Percentiles rank a stretch among this genome's conserved stretches.
phyloP scores from a whole-genome alignment of 1,140 invertebrate genomes.

The Daktulosphaira vitifoliae region DNA sequence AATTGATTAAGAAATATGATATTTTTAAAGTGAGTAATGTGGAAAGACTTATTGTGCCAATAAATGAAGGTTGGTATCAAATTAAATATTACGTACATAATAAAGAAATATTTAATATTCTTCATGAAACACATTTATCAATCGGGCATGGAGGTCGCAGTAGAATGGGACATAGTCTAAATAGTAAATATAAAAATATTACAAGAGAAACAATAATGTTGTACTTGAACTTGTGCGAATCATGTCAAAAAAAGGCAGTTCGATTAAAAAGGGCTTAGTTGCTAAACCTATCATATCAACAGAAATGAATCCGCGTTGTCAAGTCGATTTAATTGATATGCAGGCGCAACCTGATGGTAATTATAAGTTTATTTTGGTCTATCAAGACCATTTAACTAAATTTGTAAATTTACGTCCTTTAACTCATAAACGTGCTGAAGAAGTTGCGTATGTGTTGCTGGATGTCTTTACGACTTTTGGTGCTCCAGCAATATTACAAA shows the following conservation, averaged over 20 bases:
- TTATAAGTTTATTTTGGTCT: conserved; percentile 45
- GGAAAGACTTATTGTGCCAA: conserved; percentile 18
- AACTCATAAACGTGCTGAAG: conserved; percentile 39
- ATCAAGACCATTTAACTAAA: conserved; percentile 48
- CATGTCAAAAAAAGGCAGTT: conserved; percentile 8
- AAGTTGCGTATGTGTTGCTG: conserved; percentile 27
- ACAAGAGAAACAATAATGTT: conserved; percentile 6
- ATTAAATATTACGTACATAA: conserved; percentile 24
- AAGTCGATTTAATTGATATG: conserved; percentile 47
- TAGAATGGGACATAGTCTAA: conserved; percentile 37
- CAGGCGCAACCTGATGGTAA: conserved; percentile 44
- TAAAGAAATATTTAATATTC: conserved; percentile 39
- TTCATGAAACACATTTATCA: conserved; percentile 37
- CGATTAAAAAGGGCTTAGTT: conserved; percentile 40
- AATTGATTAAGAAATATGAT: conserved; percentile 9
- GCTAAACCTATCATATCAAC: conserved; percentile 40
- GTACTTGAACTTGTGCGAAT: conserved; percentile 25
- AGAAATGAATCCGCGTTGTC: conserved; percentile 43
- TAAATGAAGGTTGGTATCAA: background rate
- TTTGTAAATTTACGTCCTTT: conserved; percentile 42
- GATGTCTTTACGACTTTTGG: conserved; percentile 42
- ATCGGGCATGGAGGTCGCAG: conserved; percentile 39
- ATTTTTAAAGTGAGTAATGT: background rate
- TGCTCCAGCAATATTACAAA: conserved; percentile 42
- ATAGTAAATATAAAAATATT: conserved; percentile 38